A percentile compares a stretch with the other conserved stretches of the same genome.
phyloP scores from a whole-genome alignment of 1,140 invertebrate genomes.

The Triops longicaudatus region DNA sequence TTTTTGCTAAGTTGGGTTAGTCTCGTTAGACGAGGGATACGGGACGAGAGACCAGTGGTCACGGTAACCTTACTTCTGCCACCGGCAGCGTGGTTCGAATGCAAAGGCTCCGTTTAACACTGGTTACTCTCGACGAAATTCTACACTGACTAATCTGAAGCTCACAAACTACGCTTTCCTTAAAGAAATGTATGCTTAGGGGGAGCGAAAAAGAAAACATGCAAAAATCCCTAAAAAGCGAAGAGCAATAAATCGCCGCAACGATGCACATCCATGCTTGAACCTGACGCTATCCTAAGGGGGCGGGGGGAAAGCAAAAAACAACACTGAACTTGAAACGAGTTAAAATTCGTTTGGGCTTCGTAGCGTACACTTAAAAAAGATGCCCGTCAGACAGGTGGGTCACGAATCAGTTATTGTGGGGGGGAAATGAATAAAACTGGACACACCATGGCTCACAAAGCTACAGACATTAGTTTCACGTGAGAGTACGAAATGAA shows the following conservation, averaged over 20 bases:
- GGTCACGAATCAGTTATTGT: background rate
- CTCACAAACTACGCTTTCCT: background rate
- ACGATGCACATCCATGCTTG: background rate
- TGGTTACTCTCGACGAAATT: background rate
- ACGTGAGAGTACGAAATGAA: background rate
- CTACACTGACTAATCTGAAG: background rate
- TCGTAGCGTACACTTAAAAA: slow-evolving; percentile 1
- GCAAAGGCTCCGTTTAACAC: background rate
- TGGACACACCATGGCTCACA: background rate
- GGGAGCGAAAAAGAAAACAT: background rate
- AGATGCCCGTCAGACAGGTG: background rate
- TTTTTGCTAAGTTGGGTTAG: background rate
- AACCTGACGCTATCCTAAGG: background rate
- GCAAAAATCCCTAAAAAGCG: background rate
- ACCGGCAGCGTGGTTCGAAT: background rate
- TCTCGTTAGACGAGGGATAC: background rate
- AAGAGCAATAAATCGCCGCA: background rate
- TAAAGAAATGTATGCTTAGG: background rate
- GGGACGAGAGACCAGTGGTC: background rate
- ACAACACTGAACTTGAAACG: background rate
- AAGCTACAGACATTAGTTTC: slow-evolving; percentile 8
- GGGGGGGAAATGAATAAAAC: background rate
- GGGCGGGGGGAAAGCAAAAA: background rate
- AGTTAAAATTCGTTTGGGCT: background rate
- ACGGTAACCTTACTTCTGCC: background rate